Base-by-base conservation (phyloP, 1,140 invertebrate species). In the Drosophila yakuba region DNA sequence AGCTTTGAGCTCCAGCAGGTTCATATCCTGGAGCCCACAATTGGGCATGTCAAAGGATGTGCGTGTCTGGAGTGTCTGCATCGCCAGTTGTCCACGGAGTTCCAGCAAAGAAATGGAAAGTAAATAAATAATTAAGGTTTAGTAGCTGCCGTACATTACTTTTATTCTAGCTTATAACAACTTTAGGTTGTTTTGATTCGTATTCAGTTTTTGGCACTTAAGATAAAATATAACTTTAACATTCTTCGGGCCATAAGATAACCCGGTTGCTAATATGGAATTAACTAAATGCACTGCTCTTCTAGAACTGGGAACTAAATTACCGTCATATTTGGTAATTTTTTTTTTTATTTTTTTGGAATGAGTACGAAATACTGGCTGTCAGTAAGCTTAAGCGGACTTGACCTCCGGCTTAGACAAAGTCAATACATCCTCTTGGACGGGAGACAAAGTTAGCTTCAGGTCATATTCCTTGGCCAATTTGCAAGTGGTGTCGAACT, bases 1-100 rank as follows among this genome's bases (percentile, higher is more conserved):
- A 64, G 45, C 23, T 68, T 75, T 44, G 66, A 82, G 51, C 56
- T 85, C 4, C 82, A 81, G 58, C 74, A 86, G 14, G 61, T 85
- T 1, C 63, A 69, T 35, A 32, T 85, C 4, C 20, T 69, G 25
- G 60, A 78, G 11, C 82, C 48, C n/a, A 35, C 10, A 12, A 11
- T 51, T 10, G 15, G 15, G 2, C 48, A 86, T 28, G 51, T 57
- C 25, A 74, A 67, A 12, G 74, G 61, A 11, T 85, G 81, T 32
- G 74, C 63, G 6, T 85, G 81, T 2, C 25, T 78, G 8, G 58
- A 51, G 45, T 85, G 82, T 11, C 61, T 85, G 11, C 81, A 85
- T 32, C 77, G 68, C 6, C 74, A 85, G 36, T 10, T 80, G 7
- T 32, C 64, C 23, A 48, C 60, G n/a, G 81, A 85, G 5, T 3